These are phyloP conservation scores for Cyprinus carpio DNA, from an alignment of 2,113 vertebrate species.

Conservation along the genomic window DNA sequence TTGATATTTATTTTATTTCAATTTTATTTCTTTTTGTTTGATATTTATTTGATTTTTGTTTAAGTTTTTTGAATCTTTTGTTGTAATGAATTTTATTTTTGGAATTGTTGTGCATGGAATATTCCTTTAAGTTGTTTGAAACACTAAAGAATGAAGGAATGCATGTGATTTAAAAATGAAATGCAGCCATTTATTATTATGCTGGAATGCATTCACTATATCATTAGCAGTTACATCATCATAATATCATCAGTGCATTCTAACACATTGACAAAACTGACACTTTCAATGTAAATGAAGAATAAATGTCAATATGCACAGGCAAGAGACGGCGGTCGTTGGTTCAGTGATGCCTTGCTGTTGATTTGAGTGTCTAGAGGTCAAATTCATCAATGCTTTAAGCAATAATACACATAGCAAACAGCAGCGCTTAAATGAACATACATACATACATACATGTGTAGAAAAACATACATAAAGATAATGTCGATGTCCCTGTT, in stretches of 20 bases:
- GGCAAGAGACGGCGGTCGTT: not conserved
- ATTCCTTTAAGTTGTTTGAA: not conserved
- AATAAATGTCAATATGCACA: not conserved
- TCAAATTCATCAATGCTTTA: not conserved
- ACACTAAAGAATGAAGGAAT: not conserved
- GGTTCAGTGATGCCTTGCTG: not conserved
- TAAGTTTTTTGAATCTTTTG: too few relatives aligned
- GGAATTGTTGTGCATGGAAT: too few relatives aligned
- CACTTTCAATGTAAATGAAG: not conserved
- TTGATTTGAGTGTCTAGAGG: not conserved
- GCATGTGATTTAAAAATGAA: conserved; percentile 56
- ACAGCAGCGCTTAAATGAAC: conserved; percentile 49
- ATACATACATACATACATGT: conserved; percentile 56
- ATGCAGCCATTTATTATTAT: conserved; percentile 69
- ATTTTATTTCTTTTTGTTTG: too few relatives aligned
- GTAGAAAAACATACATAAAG: conserved; percentile 57
- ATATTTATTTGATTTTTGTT: too few relatives aligned
- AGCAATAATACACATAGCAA: conserved; percentile 19
- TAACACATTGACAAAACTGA: not conserved
- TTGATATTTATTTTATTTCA: too few relatives aligned
- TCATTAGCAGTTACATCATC: conserved; percentile 56
- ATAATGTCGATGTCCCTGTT: conserved; percentile 57
- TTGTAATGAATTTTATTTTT: too few relatives aligned
- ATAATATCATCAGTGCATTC: conserved; percentile 41
- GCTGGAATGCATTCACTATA: conserved; percentile 64